Conservation (phyloP, 2,797 vertebrate species). For the Sphaeramia orbicularis region DNA sequence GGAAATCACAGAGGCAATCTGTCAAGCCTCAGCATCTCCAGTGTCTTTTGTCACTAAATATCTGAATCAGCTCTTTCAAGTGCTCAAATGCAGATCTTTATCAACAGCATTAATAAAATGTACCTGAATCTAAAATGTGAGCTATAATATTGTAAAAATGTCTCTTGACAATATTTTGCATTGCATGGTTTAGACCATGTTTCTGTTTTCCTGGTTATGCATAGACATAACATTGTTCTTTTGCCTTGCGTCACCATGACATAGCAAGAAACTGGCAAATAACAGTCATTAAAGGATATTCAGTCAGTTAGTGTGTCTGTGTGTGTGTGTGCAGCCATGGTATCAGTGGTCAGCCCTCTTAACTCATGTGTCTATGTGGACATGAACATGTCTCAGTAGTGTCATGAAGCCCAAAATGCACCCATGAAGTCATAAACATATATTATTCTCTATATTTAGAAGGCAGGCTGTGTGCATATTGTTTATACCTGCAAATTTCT, state of each 20-base stretch:
- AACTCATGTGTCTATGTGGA: slow-evolving; percentile 28
- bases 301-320: slow-evolving; percentile 33
- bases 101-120: no score
- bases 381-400: slow-evolving; percentile 48
- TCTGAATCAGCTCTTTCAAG: no score
- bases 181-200: neutral
- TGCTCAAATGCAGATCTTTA: no score
- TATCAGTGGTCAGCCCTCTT: slow-evolving; percentile 32
- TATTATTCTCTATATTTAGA: slow-evolving; percentile 59
- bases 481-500: no score
- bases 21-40: neutral
- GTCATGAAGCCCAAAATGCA: slow-evolving; percentile 54
- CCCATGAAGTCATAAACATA: slow-evolving; percentile 58
- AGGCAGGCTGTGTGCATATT: slow-evolving; percentile 20
- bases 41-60: no score
- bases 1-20: neutral
- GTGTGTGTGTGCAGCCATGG: slow-evolving; percentile 25
- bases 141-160: neutral
- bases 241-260: slow-evolving; percentile 75
- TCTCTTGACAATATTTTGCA: neutral
- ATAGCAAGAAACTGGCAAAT: slow-evolving; percentile 67
- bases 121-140: neutral
- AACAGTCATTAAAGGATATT: slow-evolving; percentile 82
- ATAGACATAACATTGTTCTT: slow-evolving; percentile 48
- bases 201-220: slow-evolving; percentile 59